Percentiles rank a stretch among this genome's conserved stretches.
phyloP scores from a whole-genome alignment of 1,140 invertebrate genomes.

The Notospermus geniculatus region DNA sequence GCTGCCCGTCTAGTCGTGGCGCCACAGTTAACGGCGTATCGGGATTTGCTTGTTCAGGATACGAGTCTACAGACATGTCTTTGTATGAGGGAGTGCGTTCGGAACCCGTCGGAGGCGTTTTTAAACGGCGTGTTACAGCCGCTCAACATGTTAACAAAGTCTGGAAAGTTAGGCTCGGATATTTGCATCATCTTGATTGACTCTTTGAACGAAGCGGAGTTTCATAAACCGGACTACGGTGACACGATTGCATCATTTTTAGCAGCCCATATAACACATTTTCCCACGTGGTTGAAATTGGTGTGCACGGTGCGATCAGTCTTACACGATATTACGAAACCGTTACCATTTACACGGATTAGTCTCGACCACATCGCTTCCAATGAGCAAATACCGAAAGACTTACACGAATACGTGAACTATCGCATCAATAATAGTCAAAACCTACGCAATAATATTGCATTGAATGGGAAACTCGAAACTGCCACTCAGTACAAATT shows the following conservation, averaged over 20 bases:
- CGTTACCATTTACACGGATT: slow-evolving; percentile 71
- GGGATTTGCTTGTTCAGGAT: slow-evolving; percentile 80
- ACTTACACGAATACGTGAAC: slow-evolving; percentile 83
- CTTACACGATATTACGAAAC: slow-evolving; percentile 77
- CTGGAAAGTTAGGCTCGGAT: slow-evolving; percentile 67
- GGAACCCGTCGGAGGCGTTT: slow-evolving; percentile 78
- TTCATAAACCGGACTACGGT: slow-evolving; percentile 87
- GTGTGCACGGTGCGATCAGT: slow-evolving; percentile 83
- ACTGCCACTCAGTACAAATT: slow-evolving; percentile 72
- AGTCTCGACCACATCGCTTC: slow-evolving; percentile 42
- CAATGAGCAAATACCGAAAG: slow-evolving; percentile 59
- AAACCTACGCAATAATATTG: slow-evolving; percentile 81
- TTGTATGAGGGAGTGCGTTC: slow-evolving; percentile 78
- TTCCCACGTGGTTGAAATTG: slow-evolving; percentile 88
- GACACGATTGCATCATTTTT: slow-evolving; percentile 90
- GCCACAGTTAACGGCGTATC: slow-evolving; percentile 80
- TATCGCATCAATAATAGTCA: slow-evolving; percentile 75
- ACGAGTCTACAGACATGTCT: slow-evolving; percentile 65
- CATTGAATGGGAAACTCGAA: slow-evolving; percentile 61
- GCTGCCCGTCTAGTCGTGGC: slow-evolving; percentile 87
- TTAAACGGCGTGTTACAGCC: slow-evolving; percentile 87
- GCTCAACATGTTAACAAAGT: slow-evolving; percentile 69
- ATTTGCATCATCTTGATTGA: slow-evolving; percentile 79
- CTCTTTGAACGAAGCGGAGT: slow-evolving; percentile 92
- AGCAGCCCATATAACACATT: slow-evolving; percentile 74